phyloP scores from a whole-genome alignment of 2,113 vertebrate genomes.

The Cynoglossus semilaevis region DNA sequence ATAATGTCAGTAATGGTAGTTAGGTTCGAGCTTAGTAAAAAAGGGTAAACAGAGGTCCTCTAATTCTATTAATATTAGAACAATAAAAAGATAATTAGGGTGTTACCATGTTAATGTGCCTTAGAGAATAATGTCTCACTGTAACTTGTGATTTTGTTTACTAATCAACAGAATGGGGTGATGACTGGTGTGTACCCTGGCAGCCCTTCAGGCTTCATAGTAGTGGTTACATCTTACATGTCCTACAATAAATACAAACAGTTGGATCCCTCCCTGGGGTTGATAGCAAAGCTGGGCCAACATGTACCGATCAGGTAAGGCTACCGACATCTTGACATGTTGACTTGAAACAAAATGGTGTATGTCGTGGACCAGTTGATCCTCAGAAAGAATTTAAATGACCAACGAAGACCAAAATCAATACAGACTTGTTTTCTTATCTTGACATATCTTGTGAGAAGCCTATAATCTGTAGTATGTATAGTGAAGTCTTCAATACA shows the following conservation, averaged over 20 bases:
- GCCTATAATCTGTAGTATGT: too few species aligned
- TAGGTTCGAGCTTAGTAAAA: too few species aligned
- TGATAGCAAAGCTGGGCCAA: conserved; percentile 83
- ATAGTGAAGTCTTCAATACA: too few species aligned
- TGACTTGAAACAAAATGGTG: not conserved
- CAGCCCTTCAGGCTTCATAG: conserved; percentile 89
- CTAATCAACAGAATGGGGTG: conserved; percentile 86
- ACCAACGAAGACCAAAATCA: too few species aligned
- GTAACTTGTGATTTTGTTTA: not conserved
- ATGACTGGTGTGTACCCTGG: conserved; percentile 96
- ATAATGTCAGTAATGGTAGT: too few species aligned
- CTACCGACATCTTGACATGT: not conserved
- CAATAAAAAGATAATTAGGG: not conserved
- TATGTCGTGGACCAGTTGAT: not conserved
- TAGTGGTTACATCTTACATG: conserved; percentile 92
- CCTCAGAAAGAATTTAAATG: too few species aligned
- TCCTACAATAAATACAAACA: conserved; percentile 85
- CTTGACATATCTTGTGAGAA: too few species aligned
- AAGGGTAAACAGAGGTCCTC: too few species aligned
- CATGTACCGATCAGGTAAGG: conserved; percentile 88
- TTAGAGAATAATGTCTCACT: too few species aligned
- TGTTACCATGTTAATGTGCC: too few species aligned
- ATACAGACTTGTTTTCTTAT: too few species aligned
- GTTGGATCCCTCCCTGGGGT: conserved; percentile 91
- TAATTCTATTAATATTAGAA: too few species aligned